These are phyloP conservation scores for Mastacembelus armatus DNA, from an alignment of 2,797 vertebrate genomes.

Conservation along the genomic window DNA sequence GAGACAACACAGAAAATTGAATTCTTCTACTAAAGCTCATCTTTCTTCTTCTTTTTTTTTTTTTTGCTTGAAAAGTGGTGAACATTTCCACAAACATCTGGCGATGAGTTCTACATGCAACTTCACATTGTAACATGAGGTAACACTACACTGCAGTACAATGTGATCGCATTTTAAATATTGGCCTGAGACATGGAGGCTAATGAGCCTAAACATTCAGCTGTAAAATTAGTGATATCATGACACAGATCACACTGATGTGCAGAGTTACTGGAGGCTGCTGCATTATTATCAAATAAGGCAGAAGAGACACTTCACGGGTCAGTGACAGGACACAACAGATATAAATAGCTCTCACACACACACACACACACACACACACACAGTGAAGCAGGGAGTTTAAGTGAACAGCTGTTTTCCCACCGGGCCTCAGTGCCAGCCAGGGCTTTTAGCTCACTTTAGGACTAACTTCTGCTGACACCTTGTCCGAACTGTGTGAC, in stretches of 20 bases:
- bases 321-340: constrained; percentile 58
- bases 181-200: constrained; percentile 19
- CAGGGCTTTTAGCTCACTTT: constrained; percentile 67
- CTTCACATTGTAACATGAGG: not conserved
- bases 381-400: constrained; percentile 33
- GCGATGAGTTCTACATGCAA: not conserved
- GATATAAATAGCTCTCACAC: constrained; percentile 43
- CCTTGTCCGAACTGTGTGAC: constrained; percentile 67
- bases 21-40: no score
- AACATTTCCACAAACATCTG: not conserved
- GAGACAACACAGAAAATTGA: constrained; percentile 1
- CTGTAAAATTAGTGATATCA: constrained; percentile 31
- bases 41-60: no score
- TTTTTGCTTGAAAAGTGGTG: no score
- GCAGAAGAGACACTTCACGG: constrained; percentile 49
- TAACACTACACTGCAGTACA: not conserved
- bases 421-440: constrained; percentile 56
- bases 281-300: constrained; percentile 63
- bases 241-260: constrained; percentile 25
- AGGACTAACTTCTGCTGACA: constrained; percentile 74
- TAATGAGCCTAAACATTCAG: constrained; percentile 40
- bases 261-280: constrained; percentile 39
- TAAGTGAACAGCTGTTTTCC: constrained; percentile 71
- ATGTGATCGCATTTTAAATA: not conserved
- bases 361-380: not conserved